These are phyloP conservation scores for Lindbergichthys nudifrons DNA, from an alignment of 2,797 vertebrate genomes.

Conservation along the genomic window DNA sequence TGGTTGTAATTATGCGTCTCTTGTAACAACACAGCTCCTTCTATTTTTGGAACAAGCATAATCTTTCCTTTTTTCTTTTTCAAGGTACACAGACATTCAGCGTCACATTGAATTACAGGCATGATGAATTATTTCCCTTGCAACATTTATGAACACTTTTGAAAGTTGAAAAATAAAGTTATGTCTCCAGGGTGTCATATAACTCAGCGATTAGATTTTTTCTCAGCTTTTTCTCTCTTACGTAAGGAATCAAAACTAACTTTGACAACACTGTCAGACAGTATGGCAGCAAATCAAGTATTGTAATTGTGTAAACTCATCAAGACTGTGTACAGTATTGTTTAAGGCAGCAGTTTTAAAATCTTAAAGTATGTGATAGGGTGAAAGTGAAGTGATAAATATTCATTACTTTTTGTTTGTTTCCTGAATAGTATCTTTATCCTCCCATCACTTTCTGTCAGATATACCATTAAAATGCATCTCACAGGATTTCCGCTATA, in stretches of 20 bases:
- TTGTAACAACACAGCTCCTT: conserved; percentile 20
- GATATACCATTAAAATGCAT: conserved; percentile 46
- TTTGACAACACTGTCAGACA: conserved; percentile 48
- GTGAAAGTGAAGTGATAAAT: conserved; percentile 43
- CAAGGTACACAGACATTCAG: conserved; percentile 43
- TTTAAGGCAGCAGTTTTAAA: conserved; percentile 40
- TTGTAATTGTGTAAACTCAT: conserved; percentile 15
- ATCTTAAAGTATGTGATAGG: conserved; percentile 22
- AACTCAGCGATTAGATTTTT: conserved; percentile 29
- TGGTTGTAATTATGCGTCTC: conserved; percentile 47
- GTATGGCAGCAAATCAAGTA: conserved; percentile 39
- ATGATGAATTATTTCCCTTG: conserved; percentile 55
- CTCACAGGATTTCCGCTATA: conserved; percentile 23
- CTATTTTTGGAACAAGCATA: conserved; percentile 56
- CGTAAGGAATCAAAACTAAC: conserved; percentile 44
- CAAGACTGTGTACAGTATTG: conserved; percentile 11
- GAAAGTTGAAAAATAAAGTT: conserved; percentile 59
- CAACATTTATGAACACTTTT: conserved; percentile 35
- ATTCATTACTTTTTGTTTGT: conserved; percentile 54
- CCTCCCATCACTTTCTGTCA: conserved; percentile 44
- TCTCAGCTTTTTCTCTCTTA: conserved; percentile 39
- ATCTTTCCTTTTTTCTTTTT: conserved; percentile 24
- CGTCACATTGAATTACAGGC: conserved; percentile 64
- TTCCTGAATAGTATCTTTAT: conserved; percentile 17
- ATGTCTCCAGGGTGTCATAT: conserved; percentile 38